A percentile compares a stretch with the other conserved stretches of the same genome.
Conservation (phyloP, 2,888 invertebrate genomes). For the Drosophila lutescens region DNA sequence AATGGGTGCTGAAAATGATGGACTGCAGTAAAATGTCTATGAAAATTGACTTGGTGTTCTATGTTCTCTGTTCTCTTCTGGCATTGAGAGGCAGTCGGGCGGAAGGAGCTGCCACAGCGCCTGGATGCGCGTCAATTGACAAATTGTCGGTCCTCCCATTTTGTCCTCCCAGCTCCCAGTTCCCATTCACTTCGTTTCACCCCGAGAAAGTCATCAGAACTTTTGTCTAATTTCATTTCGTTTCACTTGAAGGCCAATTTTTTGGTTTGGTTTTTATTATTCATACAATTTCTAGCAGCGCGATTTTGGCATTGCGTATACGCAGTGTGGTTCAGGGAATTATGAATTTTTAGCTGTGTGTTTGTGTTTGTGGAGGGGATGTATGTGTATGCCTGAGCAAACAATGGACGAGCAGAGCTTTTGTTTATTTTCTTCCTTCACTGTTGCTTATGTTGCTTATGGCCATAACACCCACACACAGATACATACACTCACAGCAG, state of each 20-base stretch:
- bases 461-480: neutral
- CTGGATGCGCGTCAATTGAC: constrained; percentile 75
- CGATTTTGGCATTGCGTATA: constrained; percentile 26
- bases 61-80: neutral
- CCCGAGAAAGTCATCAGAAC: constrained; percentile 41
- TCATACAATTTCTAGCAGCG: constrained; percentile 55
- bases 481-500: constrained; percentile 5
- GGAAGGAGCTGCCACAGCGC: constrained; percentile 70
- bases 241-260: constrained; percentile 71
- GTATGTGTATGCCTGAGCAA: constrained; percentile 52
- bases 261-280: constrained; percentile 65
- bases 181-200: neutral
- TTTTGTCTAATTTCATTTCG: constrained; percentile 74
- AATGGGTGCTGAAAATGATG: constrained; percentile 16
- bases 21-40: constrained; percentile 64
- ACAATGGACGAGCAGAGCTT: constrained; percentile 70
- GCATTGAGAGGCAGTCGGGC: constrained; percentile 69
- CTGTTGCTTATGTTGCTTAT: constrained; percentile 37
- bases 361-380: no score
- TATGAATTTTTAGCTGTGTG: constrained; percentile 55
- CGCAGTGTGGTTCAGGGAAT: constrained; percentile 42
- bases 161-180: neutral
- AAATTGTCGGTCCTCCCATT: constrained; percentile 58
- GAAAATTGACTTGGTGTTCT: constrained; percentile 55
- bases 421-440: constrained; percentile 62